Base-by-base conservation (phyloP, 2,797 vertebrate genomes). In the Micromesistius poutassou region DNA sequence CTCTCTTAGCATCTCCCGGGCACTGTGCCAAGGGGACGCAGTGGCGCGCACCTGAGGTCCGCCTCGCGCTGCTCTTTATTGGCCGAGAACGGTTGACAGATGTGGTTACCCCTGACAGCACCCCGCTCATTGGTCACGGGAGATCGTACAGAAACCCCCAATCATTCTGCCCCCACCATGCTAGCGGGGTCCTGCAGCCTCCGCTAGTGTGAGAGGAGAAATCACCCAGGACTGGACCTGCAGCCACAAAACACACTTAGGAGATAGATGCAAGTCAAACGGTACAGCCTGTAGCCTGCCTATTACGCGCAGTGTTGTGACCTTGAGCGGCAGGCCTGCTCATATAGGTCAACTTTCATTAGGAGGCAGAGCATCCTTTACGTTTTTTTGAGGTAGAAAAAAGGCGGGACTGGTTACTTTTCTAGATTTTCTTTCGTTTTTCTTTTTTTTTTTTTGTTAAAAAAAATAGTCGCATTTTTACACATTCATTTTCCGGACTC, bases 91-190 rank as follows among this genome's bases (percentile, higher is more conserved):
- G 92, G 93, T 93, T 96, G 96, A 97, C 95, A 96, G 96, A 97
- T 96, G 95, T 95, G 94, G 95, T 95, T 95, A 95, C 95, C 95
- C 93, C 93, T 96, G 95, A 95, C 96, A 96, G 96, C 95, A 92
- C 94, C 93, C 87, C 89, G 87, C 88, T 95, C 94, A 96, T 96
- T 97, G 96, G 96, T 91, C 91, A 91, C 90, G 88, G 88, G 89
- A 93, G 87, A 93, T 91, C 92, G 91, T 91, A 88, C 86, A 89
- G 85, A 88, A 91, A 88, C 83, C 88, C 93, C 89, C 66, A 87
- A 90, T 90, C 91, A 84, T 91, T 89, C 89, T 89, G 87, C 82
- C 87, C 87, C 36, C 87, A 92, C 89, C 90, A 89, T 87, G 89
- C 88, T 72, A 80, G 88, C 83, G 80, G 86, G 86, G 84, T 89